A percentile compares a stretch with the other conserved stretches of the same genome.
Evolutionary conservation across 2,888 invertebrate genomes (phyloP).

Genomic region (Limnephilus rhombicus): DNA sequence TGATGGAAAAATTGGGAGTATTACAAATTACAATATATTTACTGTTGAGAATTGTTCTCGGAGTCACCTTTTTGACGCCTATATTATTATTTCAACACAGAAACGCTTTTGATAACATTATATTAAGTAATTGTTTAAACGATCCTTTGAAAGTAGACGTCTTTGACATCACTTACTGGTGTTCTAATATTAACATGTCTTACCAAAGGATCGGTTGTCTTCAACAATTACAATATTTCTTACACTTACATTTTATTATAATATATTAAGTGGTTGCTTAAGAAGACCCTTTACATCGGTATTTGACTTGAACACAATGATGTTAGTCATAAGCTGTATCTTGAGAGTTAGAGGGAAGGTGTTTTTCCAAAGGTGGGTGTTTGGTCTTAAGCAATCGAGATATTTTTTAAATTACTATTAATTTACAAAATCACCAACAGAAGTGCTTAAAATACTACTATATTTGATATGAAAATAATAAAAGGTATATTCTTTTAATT

Average conservation of each 20-base stretch:
- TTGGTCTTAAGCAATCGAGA: neutral
- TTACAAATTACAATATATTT: neutral
- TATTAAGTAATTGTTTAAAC: slow-evolving; percentile 32
- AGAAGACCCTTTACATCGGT: neutral
- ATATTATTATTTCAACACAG: slow-evolving; percentile 60
- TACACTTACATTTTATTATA: neutral
- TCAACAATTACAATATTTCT: neutral
- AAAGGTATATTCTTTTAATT: neutral
- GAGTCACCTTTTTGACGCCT: slow-evolving; percentile 52
- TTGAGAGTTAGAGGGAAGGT: neutral
- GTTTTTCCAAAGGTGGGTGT: neutral
- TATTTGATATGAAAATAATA: slow-evolving; percentile 2
- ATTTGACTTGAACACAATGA: neutral
- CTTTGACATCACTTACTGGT: neutral
- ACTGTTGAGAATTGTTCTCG: slow-evolving; percentile 12
- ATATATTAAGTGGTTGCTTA: neutral
- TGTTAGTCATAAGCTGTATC: neutral
- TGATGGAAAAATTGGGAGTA: neutral
- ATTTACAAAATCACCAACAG: neutral
- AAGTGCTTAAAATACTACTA: neutral
- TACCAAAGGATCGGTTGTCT: neutral
- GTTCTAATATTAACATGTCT: neutral
- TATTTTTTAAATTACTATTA: neutral
- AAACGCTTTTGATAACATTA: slow-evolving; percentile 60
- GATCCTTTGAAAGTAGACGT: neutral